A percentile compares a stretch with the other conserved stretches of the same genome.
Conservation (phyloP, 2,113 vertebrate species). For the Galemys pyrenaicus region DNA sequence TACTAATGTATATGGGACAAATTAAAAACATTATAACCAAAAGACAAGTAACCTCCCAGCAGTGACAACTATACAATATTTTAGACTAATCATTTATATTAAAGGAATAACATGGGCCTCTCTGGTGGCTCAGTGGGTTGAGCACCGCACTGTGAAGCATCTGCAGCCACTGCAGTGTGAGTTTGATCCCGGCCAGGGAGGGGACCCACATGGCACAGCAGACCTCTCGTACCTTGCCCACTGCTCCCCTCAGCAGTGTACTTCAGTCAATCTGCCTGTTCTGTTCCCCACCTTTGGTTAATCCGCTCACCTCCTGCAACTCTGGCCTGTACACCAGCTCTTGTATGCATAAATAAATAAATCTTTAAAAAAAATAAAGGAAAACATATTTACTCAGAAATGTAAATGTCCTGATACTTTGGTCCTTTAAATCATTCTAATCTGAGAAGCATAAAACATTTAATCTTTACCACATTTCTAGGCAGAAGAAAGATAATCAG, state of each 20-base stretch:
- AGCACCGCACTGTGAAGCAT: too few relatives aligned
- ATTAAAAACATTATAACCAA: background rate
- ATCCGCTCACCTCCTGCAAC: too few relatives aligned
- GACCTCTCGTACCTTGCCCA: too few relatives aligned
- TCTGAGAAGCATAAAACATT: background rate
- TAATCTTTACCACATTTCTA: background rate
- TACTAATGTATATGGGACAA: background rate
- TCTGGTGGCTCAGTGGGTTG: too few relatives aligned
- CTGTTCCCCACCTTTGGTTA: too few relatives aligned
- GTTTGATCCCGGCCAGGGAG: too few relatives aligned
- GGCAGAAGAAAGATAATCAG: background rate
- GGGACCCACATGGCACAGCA: too few relatives aligned
- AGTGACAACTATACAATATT: background rate
- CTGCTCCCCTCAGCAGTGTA: too few relatives aligned
- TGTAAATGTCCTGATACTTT: slow-evolving; percentile 11
- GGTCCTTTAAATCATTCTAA: background rate
- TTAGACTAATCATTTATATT: background rate
- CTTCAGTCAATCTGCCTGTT: too few relatives aligned
- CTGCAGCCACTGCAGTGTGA: too few relatives aligned
- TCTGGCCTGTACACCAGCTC: too few relatives aligned
- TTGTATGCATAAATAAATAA: too few relatives aligned
- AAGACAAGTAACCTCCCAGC: background rate
- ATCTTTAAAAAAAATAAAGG: background rate
- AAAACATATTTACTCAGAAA: background rate
- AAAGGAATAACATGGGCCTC: background rate